Base-by-base conservation (phyloP, 2,888 invertebrate genomes). In the Pristionchus fissidentatus region DNA sequence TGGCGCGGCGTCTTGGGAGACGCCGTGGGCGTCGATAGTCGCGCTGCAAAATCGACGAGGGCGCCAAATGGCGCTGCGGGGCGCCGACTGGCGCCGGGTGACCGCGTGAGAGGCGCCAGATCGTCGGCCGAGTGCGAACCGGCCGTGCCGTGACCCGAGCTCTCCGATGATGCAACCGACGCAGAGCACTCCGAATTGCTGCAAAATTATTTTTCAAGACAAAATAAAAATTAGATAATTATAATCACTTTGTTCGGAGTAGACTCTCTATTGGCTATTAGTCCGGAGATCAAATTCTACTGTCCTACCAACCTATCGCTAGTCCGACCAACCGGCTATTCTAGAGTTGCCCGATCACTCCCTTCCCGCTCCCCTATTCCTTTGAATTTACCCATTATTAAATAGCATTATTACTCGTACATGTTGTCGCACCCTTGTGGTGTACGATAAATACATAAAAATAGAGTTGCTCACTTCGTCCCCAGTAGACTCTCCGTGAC, bases 401-500 rank as follows among this genome's bases (percentile, higher is more conserved):
- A n/a, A n/a, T n/a, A n/a, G n/a, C n/a, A n/a, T n/a, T n/a, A n/a
- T n/a, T n/a, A n/a, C n/a, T n/a, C n/a, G n/a, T n/a, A n/a, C n/a
- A n/a, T n/a, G n/a, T n/a, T n/a, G n/a, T n/a, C n/a, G n/a, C n/a
- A n/a, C n/a, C n/a, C n/a, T n/a, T n/a, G n/a, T n/a, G n/a, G n/a
- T n/a, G n/a, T n/a, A n/a, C n/a, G n/a, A n/a, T n/a, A n/a, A n/a
- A n/a, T n/a, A n/a, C n/a, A n/a, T n/a, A 60, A 60, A 15, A 49
- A 19, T 15, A 60, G 60, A 8, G 13, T 5, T 0, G 13, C 87
- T 83, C 75, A 88, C 88, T 85, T 85, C 15, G 88, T 88, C 35
- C 87, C 88, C 22, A 88, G 85, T 22, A 88, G 86, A 62, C 88
- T 88, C 81, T 88, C 88, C 0, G 85, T 86, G 66, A 88, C 88